A percentile compares a stretch with the other conserved stretches of the same genome.
Conservation (phyloP, 1,140 invertebrate genomes). For the Rhizoglyphus robini region DNA sequence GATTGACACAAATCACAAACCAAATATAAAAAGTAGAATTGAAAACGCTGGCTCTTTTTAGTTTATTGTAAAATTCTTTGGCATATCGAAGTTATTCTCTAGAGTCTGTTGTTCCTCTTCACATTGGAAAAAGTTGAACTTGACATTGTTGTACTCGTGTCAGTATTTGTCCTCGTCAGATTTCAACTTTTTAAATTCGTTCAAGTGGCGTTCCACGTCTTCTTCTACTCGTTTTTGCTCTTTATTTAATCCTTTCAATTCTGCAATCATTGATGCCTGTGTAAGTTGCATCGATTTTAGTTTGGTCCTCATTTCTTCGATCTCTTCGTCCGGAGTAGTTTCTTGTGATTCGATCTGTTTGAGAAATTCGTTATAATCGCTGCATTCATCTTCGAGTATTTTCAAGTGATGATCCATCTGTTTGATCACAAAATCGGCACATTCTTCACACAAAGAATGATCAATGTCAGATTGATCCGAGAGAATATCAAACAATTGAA, state of each 20-base stretch:
- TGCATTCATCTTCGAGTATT: slow-evolving; percentile 71
- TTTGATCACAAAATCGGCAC: slow-evolving; percentile 77
- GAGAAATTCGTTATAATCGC: slow-evolving; percentile 59
- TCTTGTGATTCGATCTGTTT: slow-evolving; percentile 42
- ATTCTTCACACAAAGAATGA: slow-evolving; percentile 93
- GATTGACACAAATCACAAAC: slow-evolving; percentile 30
- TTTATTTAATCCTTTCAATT: slow-evolving; percentile 58
- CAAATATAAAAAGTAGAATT: slow-evolving; percentile 96
- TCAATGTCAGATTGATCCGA: slow-evolving; percentile 86
- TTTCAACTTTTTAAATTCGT: slow-evolving; percentile 56
- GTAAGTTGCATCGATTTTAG: slow-evolving; percentile 59
- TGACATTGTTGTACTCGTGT: slow-evolving; percentile 73
- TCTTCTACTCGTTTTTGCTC: slow-evolving; percentile 62
- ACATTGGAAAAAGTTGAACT: slow-evolving; percentile 63
- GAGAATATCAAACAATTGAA: slow-evolving; percentile 74
- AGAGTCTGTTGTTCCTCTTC: slow-evolving; percentile 83
- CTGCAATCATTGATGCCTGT: slow-evolving; percentile 46
- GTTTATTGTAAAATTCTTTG: slow-evolving; percentile 70
- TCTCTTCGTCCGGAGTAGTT: slow-evolving; percentile 22
- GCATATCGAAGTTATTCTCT: slow-evolving; percentile 80
- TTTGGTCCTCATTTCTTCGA: slow-evolving; percentile 46
- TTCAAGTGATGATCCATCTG: slow-evolving; percentile 78
- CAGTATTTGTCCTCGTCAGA: slow-evolving; percentile 75
- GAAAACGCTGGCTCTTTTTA: slow-evolving; percentile 83
- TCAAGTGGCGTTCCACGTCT: slow-evolving; percentile 56